Evolutionary conservation across 2,113 vertebrate genomes (phyloP), one percentile per base, ranked within the genome.

Genomic region (Eupsittula cactorum): DNA sequence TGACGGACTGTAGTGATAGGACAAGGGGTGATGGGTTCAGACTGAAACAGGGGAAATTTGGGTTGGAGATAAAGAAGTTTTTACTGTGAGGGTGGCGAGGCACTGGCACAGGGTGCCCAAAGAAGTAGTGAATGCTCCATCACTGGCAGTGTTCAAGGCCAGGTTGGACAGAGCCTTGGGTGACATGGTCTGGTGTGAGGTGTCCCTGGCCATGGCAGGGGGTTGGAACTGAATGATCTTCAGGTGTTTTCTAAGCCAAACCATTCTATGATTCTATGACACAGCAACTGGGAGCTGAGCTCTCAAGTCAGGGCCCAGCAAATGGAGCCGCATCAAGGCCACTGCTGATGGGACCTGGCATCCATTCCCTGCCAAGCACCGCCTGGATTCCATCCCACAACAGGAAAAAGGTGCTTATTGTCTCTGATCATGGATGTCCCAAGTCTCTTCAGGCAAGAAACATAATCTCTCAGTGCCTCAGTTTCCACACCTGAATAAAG

Each of bases 281-380:
- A 4, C 6, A 57, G 12, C 4, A 6, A 57, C 1, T 0, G 0
- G 13, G 31, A 85, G 33, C 44, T 10, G 33, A 81, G 46, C 6
- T 9, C 21, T 57, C 1, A 6, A 93, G 18, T 9, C 44, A 25
- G 44, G 17, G 76, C 13, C 77, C 42, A 82, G 68, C 46, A 84
- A 41, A 78, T 1, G 16, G 41, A 42, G 44, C 16, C 0, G 9
- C 55, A 93, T 50, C 5, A 1, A 49, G 20, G 37, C 13, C 1
- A 3, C 13, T 24, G 1, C 21, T 70, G 76, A 25, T 13, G 55
- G 50, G 18, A 37, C 20, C 24, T 71, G 50, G 19, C 25, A 35
- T 35, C n/a, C 5, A 2, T 6, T 7, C 29, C 21, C 8, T 46
- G 52, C n/a, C 3, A 1, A 13, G 17, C 0, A 20, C 7, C 57